A percentile compares a stretch with the other conserved stretches of the same genome.
phyloP scores from a whole-genome alignment of 1,140 invertebrate species.

The Mercenaria mercenaria region DNA sequence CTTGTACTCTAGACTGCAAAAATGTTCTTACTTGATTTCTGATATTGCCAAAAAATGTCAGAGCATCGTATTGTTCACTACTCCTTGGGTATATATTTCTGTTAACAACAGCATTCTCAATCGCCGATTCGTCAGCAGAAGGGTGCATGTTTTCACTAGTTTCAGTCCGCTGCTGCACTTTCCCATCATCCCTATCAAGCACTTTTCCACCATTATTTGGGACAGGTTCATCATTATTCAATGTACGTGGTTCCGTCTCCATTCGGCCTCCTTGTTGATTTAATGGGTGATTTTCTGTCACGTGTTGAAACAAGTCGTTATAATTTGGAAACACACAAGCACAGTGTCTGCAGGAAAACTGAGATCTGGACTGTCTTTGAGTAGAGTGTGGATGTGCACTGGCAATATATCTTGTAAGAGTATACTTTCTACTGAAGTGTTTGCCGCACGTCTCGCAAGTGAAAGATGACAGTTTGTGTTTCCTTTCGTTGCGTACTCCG shows the following conservation, averaged over 20 bases:
- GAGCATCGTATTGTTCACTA: conserved; percentile 29
- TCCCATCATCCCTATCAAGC: neutral
- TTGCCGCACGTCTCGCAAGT: neutral
- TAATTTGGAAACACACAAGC: conserved; percentile 1
- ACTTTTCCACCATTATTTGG: neutral
- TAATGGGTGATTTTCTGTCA: conserved; percentile 31
- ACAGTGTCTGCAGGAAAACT: conserved; percentile 41
- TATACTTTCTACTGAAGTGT: neutral
- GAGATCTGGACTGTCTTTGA: conserved; percentile 1
- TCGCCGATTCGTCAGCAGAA: neutral
- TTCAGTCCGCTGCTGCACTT: neutral
- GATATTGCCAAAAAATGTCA: conserved; percentile 46
- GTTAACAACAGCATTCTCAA: conserved; percentile 7
- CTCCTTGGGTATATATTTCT: conserved; percentile 33
- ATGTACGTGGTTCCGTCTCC: neutral
- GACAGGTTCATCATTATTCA: neutral
- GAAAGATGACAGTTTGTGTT: conserved; percentile 1
- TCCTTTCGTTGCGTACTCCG: conserved; percentile 6
- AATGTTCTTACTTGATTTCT: conserved; percentile 37
- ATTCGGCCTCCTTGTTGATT: conserved; percentile 47
- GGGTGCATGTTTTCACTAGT: neutral
- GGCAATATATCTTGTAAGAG: neutral
- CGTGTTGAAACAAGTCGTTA: conserved; percentile 27
- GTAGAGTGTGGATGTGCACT: conserved; percentile 2
- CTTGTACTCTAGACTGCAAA: conserved; percentile 17